Conservation (phyloP, 2,888 invertebrate genomes). For the Meteorus colon region DNA sequence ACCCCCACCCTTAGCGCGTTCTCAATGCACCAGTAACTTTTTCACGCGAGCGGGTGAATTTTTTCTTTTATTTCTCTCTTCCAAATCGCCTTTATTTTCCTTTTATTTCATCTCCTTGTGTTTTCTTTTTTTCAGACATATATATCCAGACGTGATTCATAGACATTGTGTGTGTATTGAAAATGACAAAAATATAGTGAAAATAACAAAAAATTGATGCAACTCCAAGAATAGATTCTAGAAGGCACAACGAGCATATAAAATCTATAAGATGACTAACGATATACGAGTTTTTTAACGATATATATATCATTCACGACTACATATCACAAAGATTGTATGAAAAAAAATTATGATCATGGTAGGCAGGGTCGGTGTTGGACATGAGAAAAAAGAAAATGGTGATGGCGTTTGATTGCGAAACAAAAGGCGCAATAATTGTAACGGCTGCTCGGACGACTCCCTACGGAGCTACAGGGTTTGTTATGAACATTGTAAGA, state of each 20-base stretch:
- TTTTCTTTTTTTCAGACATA: not conserved
- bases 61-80: not conserved
- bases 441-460: slow-evolving; percentile 54
- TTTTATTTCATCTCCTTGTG: not conserved
- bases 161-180: not conserved
- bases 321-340: not conserved
- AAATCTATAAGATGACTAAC: not conserved
- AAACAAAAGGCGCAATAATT: slow-evolving; percentile 69
- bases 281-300: not conserved
- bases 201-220: not conserved
- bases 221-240: not conserved
- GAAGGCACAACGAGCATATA: not conserved
- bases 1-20: slow-evolving; percentile 38
- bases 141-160: not conserved
- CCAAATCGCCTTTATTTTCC: not conserved
- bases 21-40: slow-evolving; percentile 33
- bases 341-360: slow-evolving; percentile 35
- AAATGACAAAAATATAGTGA: not conserved
- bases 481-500: slow-evolving; percentile 63
- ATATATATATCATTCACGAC: not conserved
- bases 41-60: not conserved
- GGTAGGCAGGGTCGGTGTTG: slow-evolving; percentile 29
- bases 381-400: slow-evolving; percentile 47
- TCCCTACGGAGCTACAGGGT: slow-evolving; percentile 53
- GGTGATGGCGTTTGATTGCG: slow-evolving; percentile 55